Evolutionary conservation across 2,888 invertebrate genomes (phyloP), one percentile per base, ranked within the genome.

Genomic region (Hirtodrosophila alboralis): DNA sequence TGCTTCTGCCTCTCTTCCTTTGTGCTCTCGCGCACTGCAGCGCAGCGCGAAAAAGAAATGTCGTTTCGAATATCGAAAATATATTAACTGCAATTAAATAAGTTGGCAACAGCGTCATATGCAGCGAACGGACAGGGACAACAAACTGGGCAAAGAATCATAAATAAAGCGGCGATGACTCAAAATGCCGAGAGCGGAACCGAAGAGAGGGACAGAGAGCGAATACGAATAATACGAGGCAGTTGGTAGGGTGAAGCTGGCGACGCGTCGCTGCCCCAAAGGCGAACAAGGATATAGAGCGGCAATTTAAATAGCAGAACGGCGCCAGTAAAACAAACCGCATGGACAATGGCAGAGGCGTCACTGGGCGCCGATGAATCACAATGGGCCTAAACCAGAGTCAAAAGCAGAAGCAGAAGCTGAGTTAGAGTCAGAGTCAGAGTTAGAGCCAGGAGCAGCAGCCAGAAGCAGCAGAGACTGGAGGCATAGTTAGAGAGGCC

Each of bases 311-410:
- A 85, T 71, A 75, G 65, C 78, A 74, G 69, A 77, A 77, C 79
- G 88, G 88, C 88, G 87, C 87, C 88, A 88, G 75, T 72, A 56
- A 61, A 79, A 79, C 75, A 67, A 71, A 79, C 77, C 79, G 61
- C 79, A 76, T 76, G 72, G 52, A 65, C 45, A 37, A 31, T 49
- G 48, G 23, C 47, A 26, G 51, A 27, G 40, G 37, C 43, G 45
- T 23, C 53, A 44, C 52, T 43, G 54, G 30, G 41, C 48, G 40
- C 59, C 69, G 83, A 84, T 84, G 84, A 84, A 77, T 80, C 80
- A 80, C 75, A 61, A 59, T 53, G 51, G 64, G 54, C 52, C 45
- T 54, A 63, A 43, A 13, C 37, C 43, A 49, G 44, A 33, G 37
- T 34, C 16, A 13, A 30, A 38, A 23, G 36, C 37, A 4, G 4